Evolutionary conservation across 2,797 vertebrate species (phyloP).

Genomic region (Hybognathus amarus): DNA sequence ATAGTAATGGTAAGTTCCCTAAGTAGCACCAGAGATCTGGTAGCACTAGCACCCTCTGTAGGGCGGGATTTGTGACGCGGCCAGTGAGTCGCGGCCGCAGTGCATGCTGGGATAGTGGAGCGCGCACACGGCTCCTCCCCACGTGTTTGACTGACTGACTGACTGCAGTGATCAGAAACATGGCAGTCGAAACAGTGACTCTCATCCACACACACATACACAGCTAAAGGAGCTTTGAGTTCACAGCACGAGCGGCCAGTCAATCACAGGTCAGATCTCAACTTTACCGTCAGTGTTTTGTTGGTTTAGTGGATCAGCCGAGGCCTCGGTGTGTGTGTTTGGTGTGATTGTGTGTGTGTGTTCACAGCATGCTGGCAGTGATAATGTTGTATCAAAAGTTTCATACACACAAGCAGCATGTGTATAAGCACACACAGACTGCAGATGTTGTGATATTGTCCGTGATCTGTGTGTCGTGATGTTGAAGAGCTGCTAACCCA

Average conservation of each 20-base stretch:
- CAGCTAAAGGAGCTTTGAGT: background rate
- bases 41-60: too few species aligned
- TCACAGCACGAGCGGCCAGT: background rate
- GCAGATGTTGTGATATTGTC: rapidly evolving
- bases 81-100: background rate
- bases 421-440: background rate
- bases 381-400: background rate
- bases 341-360: too few species aligned
- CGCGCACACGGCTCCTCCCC: constrained; percentile 52
- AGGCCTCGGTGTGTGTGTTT: constrained; percentile 16
- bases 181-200: background rate
- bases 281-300: background rate
- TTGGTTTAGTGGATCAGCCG: background rate
- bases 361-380: background rate
- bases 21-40: background rate
- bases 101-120: constrained; percentile 24
- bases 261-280: background rate
- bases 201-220: background rate
- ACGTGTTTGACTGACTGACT: constrained; percentile 50
- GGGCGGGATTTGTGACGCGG: background rate
- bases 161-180: constrained; percentile 42
- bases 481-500: constrained; percentile 15
- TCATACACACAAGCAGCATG: too few species aligned
- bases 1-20: background rate
- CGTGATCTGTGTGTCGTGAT: background rate